A percentile compares a stretch with the other conserved stretches of the same genome.
Conservation (phyloP, 2,113 vertebrate genomes). For the Tragelaphus scriptus region DNA sequence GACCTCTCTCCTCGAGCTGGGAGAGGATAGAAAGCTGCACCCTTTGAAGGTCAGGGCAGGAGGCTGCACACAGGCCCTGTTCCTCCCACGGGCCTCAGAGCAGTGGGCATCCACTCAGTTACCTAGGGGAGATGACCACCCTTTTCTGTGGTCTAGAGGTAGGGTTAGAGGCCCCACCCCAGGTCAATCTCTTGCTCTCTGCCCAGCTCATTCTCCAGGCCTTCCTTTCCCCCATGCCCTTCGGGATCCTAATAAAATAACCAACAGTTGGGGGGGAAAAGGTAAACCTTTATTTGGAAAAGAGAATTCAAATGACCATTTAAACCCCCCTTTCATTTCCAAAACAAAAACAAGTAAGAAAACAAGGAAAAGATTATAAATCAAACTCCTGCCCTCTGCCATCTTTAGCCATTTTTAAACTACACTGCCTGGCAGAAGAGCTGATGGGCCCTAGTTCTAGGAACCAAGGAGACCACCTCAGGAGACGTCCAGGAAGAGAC, state of each 20-base stretch:
- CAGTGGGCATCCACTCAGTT: not conserved
- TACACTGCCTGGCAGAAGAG: not conserved
- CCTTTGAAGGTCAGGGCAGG: not conserved
- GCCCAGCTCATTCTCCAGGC: not conserved
- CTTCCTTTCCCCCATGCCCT: not conserved
- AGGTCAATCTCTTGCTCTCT: not conserved
- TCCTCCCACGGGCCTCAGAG: not conserved
- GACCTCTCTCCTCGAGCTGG: not conserved
- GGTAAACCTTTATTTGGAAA: conserved; percentile 72
- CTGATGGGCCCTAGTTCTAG: not conserved
- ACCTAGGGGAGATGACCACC: not conserved
- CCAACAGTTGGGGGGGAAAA: not conserved
- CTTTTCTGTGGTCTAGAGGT: not conserved
- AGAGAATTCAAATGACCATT: conserved; percentile 68
- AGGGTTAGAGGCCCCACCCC: not conserved
- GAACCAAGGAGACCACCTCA: not conserved
- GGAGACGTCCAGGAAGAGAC: not conserved
- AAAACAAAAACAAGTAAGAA: conserved; percentile 59
- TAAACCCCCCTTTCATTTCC: conserved; percentile 49
- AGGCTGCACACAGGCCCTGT: not conserved
- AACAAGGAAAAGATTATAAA: conserved; percentile 3
- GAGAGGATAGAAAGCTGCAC: not conserved
- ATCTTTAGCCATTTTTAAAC: not conserved
- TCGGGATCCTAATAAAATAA: conserved; percentile 31
- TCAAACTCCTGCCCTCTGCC: conserved; percentile 16